Conservation (phyloP, 2,888 invertebrate species). For the Phania funesta region DNA sequence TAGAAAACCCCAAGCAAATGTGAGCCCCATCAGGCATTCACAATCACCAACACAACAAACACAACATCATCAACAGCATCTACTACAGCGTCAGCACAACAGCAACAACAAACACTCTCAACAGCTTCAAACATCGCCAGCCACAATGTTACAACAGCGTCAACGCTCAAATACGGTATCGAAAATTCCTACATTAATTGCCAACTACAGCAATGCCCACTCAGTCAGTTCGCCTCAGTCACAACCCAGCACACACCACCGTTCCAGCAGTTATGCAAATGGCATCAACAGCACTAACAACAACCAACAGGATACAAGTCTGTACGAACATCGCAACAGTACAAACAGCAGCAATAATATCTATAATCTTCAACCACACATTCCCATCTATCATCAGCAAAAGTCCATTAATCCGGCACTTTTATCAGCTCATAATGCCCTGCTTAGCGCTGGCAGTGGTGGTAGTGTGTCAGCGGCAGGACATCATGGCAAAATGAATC, state of each 20-base stretch:
- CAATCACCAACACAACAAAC: conserved; percentile 62
- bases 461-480: conserved; percentile 51
- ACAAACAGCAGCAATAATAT: conserved; percentile 71
- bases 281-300: conserved; percentile 68
- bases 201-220: conserved; percentile 75
- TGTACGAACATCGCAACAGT: conserved; percentile 72
- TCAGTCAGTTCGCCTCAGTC: conserved; percentile 66
- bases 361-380: conserved; percentile 79
- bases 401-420: conserved; percentile 84
- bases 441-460: conserved; percentile 22
- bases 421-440: conserved; percentile 76
- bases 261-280: conserved; percentile 69
- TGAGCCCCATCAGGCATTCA: conserved; percentile 79
- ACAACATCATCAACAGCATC: conserved; percentile 68
- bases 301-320: conserved; percentile 76
- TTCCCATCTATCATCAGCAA: conserved; percentile 84
- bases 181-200: conserved; percentile 79
- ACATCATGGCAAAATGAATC: conserved; percentile 80
- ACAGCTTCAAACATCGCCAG: conserved; percentile 65
- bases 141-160: conserved; percentile 72
- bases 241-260: conserved; percentile 66
- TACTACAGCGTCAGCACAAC: conserved; percentile 70
- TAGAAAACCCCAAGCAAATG: conserved; percentile 83
- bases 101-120: conserved; percentile 70
- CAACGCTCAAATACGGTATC: conserved; percentile 80